Conservation (phyloP, 1,140 invertebrate genomes). For the Ganaspis sp. region DNA sequence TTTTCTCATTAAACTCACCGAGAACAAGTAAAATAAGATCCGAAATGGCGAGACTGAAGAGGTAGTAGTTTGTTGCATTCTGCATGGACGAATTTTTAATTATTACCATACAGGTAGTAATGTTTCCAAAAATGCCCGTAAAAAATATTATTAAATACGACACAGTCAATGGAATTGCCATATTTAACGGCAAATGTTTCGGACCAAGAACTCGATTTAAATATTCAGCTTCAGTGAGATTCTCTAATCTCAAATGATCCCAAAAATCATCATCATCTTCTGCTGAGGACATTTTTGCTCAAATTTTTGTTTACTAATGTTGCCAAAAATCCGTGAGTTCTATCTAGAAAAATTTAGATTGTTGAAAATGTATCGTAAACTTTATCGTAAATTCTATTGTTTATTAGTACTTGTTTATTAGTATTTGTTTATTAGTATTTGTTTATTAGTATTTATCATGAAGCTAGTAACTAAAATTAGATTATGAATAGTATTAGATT, state of each 20-base stretch:
- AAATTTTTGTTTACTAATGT: background rate
- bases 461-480: too few species aligned
- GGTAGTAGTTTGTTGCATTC: conserved; percentile 93
- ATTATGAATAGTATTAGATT: too few species aligned
- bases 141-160: conserved; percentile 89
- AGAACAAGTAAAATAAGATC: conserved; percentile 85
- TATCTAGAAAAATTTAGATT: too few species aligned
- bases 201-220: conserved; percentile 69
- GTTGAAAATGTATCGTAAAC: too few species aligned
- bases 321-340: too few species aligned
- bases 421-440: too few species aligned
- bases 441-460: too few species aligned
- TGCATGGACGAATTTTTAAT: conserved; percentile 88
- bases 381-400: too few species aligned
- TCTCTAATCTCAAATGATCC: conserved; percentile 41
- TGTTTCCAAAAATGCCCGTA: conserved; percentile 91
- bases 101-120: conserved; percentile 93
- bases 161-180: conserved; percentile 81
- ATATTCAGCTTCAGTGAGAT: conserved; percentile 69
- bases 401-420: too few species aligned
- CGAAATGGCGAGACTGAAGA: conserved; percentile 90
- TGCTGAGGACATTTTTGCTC: conserved; percentile 37
- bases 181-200: conserved; percentile 70
- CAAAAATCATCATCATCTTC: conserved; percentile 42
- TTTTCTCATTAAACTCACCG: conserved; percentile 73